phyloP scores from a whole-genome alignment of 2,888 invertebrate species.

The Aphrophora alni region DNA sequence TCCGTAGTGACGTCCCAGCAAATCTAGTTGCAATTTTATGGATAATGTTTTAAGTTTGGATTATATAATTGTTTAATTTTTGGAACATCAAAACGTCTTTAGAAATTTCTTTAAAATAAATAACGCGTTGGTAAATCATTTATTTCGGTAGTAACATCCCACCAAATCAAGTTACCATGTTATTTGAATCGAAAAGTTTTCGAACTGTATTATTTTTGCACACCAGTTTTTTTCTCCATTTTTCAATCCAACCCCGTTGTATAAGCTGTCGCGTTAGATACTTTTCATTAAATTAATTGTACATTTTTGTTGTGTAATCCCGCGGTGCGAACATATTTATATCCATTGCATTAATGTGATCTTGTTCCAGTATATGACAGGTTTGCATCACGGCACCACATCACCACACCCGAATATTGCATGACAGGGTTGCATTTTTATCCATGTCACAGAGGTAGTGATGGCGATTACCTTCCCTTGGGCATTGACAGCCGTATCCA shows the following conservation, averaged over 20 bases:
- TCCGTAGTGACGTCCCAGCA: too few species aligned
- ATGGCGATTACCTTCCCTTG: neutral
- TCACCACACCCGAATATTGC: slow-evolving; percentile 36
- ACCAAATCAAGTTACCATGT: too few species aligned
- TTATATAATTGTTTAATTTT: too few species aligned
- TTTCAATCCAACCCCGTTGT: neutral
- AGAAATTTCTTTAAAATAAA: too few species aligned
- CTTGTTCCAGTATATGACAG: neutral
- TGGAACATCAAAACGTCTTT: too few species aligned
- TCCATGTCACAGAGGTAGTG: neutral
- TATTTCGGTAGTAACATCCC: too few species aligned
- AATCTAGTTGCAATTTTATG: too few species aligned
- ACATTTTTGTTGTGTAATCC: slow-evolving; percentile 36
- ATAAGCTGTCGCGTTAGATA: slow-evolving; percentile 24
- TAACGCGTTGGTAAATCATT: too few species aligned
- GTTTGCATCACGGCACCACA: too few species aligned
- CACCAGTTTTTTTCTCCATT: neutral
- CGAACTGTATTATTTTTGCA: too few species aligned
- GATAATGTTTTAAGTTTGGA: too few species aligned
- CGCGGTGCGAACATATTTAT: slow-evolving; percentile 29
- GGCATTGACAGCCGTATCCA: neutral
- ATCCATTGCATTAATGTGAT: slow-evolving; percentile 31
- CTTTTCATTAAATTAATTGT: slow-evolving; percentile 40
- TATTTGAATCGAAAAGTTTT: too few species aligned
- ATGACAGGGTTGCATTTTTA: slow-evolving; percentile 33